Percentiles rank a stretch among this genome's conserved stretches.
Evolutionary conservation across 1,140 invertebrate species (phyloP).

Genomic region (Gryon sp.): DNA sequence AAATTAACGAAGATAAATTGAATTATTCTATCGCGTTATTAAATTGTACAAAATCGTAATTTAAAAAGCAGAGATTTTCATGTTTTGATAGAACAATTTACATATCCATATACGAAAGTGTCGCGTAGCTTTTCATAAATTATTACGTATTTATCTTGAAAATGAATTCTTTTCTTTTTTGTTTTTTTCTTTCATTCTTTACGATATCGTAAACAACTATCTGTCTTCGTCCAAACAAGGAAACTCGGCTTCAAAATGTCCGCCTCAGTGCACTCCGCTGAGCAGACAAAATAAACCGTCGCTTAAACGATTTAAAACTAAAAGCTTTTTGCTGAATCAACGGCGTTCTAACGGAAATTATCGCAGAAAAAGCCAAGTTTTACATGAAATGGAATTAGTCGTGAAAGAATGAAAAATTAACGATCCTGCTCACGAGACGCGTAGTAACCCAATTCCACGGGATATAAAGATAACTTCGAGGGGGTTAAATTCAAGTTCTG

Average conservation of each 20-base stretch:
- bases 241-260: neutral
- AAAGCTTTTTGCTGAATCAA: constrained; percentile 18
- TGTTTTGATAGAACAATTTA: too few relatives aligned
- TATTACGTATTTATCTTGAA: too few relatives aligned
- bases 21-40: too few relatives aligned
- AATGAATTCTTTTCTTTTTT: too few relatives aligned
- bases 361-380: neutral
- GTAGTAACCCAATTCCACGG: constrained; percentile 1
- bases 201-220: constrained; percentile 3
- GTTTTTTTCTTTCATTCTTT: too few relatives aligned
- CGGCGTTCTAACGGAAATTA: constrained; percentile 3
- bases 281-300: constrained; percentile 15
- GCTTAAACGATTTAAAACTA: constrained; percentile 13
- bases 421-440: neutral
- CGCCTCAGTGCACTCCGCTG: constrained; percentile 1
- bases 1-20: too few relatives aligned
- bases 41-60: too few relatives aligned
- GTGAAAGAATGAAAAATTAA: constrained; percentile 24
- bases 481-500: neutral
- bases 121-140: too few relatives aligned
- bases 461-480: neutral
- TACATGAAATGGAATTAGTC: constrained; percentile 6
- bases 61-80: too few relatives aligned
- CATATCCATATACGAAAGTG: too few relatives aligned
- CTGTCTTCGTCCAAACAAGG: constrained; percentile 2